Percentiles rank a stretch among this genome's conserved stretches.
phyloP scores from a whole-genome alignment of 2,888 invertebrate genomes.

The Lapara coniferarum region DNA sequence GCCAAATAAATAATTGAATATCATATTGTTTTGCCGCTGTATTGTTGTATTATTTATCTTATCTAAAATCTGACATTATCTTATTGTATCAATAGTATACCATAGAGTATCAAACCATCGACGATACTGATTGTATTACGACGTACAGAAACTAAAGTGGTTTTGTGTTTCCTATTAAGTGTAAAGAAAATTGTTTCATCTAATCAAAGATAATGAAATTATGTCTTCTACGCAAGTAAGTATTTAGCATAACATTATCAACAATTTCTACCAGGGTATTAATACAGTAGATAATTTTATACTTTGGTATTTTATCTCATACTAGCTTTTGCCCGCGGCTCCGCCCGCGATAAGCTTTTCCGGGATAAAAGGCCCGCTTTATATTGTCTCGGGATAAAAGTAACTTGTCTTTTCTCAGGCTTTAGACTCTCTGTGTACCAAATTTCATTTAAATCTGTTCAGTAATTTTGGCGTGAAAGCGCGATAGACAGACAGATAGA shows the following conservation, averaged over 20 bases:
- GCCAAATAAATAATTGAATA: too few relatives aligned
- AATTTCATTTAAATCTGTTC: too few relatives aligned
- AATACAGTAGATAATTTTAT: background rate
- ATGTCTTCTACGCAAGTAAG: background rate
- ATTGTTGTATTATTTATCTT: background rate
- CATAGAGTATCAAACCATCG: background rate
- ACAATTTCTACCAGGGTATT: background rate
- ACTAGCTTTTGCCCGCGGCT: too few relatives aligned
- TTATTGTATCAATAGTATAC: background rate
- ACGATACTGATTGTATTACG: background rate
- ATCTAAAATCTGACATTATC: constrained; percentile 6
- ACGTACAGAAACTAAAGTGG: background rate
- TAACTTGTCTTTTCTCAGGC: too few relatives aligned
- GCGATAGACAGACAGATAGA: too few relatives aligned
- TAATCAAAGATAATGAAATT: background rate
- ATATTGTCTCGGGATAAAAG: too few relatives aligned
- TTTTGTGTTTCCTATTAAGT: background rate
- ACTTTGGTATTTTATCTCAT: background rate
- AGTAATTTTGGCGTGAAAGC: too few relatives aligned
- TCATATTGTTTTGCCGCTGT: background rate
- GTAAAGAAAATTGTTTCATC: background rate
- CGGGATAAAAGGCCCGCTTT: too few relatives aligned
- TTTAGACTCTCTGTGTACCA: too few relatives aligned
- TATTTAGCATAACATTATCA: background rate
- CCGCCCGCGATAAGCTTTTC: too few relatives aligned